Evolutionary conservation across 2,888 invertebrate genomes (phyloP), one percentile per base, ranked within the genome.

Genomic region (Folsomia candida): DNA sequence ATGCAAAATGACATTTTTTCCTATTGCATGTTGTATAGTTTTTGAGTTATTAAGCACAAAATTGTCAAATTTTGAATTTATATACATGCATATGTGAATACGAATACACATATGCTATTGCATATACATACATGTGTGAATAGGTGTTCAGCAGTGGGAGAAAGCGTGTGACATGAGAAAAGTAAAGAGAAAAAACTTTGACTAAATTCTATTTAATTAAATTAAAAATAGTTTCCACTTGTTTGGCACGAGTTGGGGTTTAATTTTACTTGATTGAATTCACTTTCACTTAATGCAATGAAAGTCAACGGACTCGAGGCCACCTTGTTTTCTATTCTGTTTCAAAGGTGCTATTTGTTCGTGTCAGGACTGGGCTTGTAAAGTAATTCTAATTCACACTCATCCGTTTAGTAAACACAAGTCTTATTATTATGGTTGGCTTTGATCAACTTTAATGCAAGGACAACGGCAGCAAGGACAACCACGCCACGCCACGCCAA

Each of bases 191-290:
- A 22, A 54, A 6, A 54, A 54, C 20, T 54, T 54, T 22, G 20
- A 14, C n/a, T 54, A 54, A 54, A 54, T 54, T 54, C 6, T 14
- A 54, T 54, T 54, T 22, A 6, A 54, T 54, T 54, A 54, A 54
- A 54, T 54, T 54, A 54, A 54, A 54, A 54, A 14, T 18, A 54
- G 54, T 54, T 54, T 54, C 4, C 54, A 54, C 11, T 54, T 28
- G 28, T 61, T 61, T 61, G 61, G 22, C 14, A n/a, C 6, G 61
- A 20, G 27, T 61, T 28, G 22, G n/a, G 29, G 28, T 29, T 61
- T 29, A 27, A 61, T 61, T 61, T 61, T 61, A 29, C 28, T 61
- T 28, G 28, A 61, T 61, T 61, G n/a, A 61, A 61, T 61, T 61
- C 29, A 26, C 61, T 59, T 61, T 61, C 61, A 26, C 61, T 61